A percentile compares a stretch with the other conserved stretches of the same genome.
Conservation (phyloP, 2,797 vertebrate genomes). For the Chaenodraco wilsoni region DNA sequence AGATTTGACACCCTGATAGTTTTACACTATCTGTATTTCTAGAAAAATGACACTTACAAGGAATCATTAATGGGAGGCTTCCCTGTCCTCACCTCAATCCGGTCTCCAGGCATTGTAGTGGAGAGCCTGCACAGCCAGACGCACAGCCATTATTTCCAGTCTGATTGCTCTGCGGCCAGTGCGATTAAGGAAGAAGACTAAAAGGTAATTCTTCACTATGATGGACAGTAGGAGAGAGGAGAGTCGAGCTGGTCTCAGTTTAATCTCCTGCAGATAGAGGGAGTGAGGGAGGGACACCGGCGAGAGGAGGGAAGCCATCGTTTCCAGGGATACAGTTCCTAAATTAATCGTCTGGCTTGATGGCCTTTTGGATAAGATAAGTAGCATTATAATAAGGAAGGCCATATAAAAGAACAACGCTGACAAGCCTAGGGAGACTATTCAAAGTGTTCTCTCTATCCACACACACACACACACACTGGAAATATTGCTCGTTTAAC, state of each 20-base stretch:
- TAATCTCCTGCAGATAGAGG: constrained; percentile 73
- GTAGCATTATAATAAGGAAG: constrained; percentile 74
- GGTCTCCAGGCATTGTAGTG: constrained; percentile 53
- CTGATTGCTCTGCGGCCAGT: constrained; percentile 73
- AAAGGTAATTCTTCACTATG: constrained; percentile 80
- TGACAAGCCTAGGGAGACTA: constrained; percentile 59
- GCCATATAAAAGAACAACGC: constrained; percentile 61
- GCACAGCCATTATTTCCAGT: constrained; percentile 71
- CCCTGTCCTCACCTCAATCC: constrained; percentile 64
- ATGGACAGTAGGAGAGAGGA: constrained; percentile 76
- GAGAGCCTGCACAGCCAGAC: constrained; percentile 60
- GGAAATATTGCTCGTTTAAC: constrained; percentile 50
- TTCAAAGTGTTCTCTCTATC: constrained; percentile 46
- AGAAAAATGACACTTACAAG: constrained; percentile 67
- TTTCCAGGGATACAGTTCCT: constrained; percentile 64
- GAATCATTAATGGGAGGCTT: constrained; percentile 65
- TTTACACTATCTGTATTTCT: constrained; percentile 66
- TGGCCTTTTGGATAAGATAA: constrained; percentile 81
- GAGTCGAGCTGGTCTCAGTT: constrained; percentile 69
- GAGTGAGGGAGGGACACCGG: constrained; percentile 48
- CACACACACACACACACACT: too few species aligned
- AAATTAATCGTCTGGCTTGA: constrained; percentile 75
- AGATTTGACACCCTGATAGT: constrained; percentile 63
- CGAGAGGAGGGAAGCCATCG: constrained; percentile 56
- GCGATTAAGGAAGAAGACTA: constrained; percentile 78